Conservation (phyloP, 2,888 invertebrate species). For the Oxyteleia sp. region DNA sequence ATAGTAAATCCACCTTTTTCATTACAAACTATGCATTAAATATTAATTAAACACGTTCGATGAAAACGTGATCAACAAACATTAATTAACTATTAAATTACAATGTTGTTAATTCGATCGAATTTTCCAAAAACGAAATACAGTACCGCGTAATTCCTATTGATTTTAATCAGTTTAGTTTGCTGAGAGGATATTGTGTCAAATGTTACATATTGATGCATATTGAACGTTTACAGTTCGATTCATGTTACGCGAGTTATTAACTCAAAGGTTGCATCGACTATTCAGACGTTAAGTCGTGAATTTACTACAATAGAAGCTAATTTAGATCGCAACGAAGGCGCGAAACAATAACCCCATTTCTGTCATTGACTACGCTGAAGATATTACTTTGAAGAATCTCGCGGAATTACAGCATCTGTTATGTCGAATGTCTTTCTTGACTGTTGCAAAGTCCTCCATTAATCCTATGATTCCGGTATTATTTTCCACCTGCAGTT, state of each 20-base stretch:
- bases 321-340: constrained; percentile 11
- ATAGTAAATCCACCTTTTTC: too few species aligned
- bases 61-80: too few species aligned
- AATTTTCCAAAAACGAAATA: too few species aligned
- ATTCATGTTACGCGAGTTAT: background rate
- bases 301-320: background rate
- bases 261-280: constrained; percentile 1
- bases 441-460: background rate
- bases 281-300: too few species aligned
- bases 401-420: constrained; percentile 13
- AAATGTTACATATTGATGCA: background rate
- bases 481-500: background rate
- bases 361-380: constrained; percentile 2
- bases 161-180: too few species aligned
- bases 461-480: constrained; percentile 5
- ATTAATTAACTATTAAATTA: too few species aligned
- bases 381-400: constrained; percentile 14
- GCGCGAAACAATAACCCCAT: constrained; percentile 6
- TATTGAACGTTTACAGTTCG: background rate
- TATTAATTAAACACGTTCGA: too few species aligned
- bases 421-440: constrained; percentile 1
- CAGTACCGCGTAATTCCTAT: too few species aligned
- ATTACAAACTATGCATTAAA: too few species aligned
- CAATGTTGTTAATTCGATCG: too few species aligned
- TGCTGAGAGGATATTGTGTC: too few species aligned